Evolutionary conservation across 1,140 invertebrate species (phyloP).

Genomic region (Anadara kagoshimensis): DNA sequence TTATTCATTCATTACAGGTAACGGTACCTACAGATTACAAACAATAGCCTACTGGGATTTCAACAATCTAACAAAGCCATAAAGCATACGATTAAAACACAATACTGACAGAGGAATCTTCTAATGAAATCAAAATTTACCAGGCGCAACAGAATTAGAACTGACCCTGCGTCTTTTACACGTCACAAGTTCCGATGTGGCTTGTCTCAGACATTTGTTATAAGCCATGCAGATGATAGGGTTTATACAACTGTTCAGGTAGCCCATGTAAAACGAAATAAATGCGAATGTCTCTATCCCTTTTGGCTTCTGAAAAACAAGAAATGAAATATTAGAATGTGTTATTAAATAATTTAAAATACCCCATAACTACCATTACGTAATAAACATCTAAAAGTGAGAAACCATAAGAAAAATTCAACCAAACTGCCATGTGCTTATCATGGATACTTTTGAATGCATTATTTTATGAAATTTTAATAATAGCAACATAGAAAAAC

Average conservation of each 20-base stretch:
- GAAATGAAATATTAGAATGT: background rate
- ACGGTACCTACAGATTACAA: too few species aligned
- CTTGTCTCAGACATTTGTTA: slow-evolving; percentile 35
- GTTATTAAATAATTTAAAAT: background rate
- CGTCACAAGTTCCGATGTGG: slow-evolving; percentile 2
- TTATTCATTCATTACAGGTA: too few species aligned
- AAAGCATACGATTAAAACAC: too few species aligned
- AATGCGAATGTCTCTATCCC: slow-evolving; percentile 20
- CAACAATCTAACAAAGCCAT: too few species aligned
- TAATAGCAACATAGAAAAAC: background rate
- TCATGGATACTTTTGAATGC: background rate
- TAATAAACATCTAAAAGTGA: background rate
- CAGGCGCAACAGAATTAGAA: slow-evolving; percentile 10
- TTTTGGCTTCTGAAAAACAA: slow-evolving; percentile 25
- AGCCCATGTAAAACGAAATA: slow-evolving; percentile 28
- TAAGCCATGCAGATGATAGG: slow-evolving; percentile 34
- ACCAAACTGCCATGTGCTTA: background rate
- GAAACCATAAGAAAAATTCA: background rate
- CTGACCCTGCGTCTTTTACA: slow-evolving; percentile 4
- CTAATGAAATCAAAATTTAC: slow-evolving; percentile 5
- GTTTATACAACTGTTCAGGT: slow-evolving; percentile 28
- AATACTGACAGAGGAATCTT: too few species aligned
- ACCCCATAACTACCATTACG: background rate
- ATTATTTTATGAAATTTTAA: background rate
- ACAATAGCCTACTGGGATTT: too few species aligned